Conservation (phyloP, 1,140 invertebrate species). For the Drosophila suzukii region DNA sequence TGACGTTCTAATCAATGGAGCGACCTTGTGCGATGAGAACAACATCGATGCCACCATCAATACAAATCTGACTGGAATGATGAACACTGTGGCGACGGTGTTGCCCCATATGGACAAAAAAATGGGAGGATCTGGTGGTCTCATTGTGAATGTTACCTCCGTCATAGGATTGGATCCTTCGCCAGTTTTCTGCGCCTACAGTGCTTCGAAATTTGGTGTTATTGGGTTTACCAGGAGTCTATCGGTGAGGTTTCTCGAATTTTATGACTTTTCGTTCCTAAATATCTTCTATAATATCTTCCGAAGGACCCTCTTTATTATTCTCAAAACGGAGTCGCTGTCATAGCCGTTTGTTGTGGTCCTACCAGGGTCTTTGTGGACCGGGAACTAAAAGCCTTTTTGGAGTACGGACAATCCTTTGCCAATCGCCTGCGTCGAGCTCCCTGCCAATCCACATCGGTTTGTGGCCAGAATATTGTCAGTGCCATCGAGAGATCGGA, state of each 20-base stretch:
- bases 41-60: conserved; percentile 74
- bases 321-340: conserved; percentile 73
- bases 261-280: neutral
- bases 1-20: conserved; percentile 78
- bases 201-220: conserved; percentile 85
- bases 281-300: neutral
- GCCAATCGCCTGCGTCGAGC: conserved; percentile 71
- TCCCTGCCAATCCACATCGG: conserved; percentile 63
- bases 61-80: conserved; percentile 74
- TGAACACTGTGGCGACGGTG: conserved; percentile 72
- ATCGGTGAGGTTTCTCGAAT: conserved; percentile 46
- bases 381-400: conserved; percentile 57
- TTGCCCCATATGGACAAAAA: conserved; percentile 86
- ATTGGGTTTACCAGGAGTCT: conserved; percentile 85
- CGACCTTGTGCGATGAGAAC: conserved; percentile 66
- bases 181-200: conserved; percentile 84
- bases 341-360: conserved; percentile 77
- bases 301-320: conserved; percentile 72
- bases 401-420: conserved; percentile 71
- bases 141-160: conserved; percentile 88
- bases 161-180: conserved; percentile 85
- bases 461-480: conserved; percentile 74
- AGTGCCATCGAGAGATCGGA: conserved; percentile 68
- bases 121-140: conserved; percentile 86
- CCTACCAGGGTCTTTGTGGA: conserved; percentile 73